Evolutionary conservation across 2,797 vertebrate species (phyloP).

Genomic region (Arrhamphus sclerolepis): DNA sequence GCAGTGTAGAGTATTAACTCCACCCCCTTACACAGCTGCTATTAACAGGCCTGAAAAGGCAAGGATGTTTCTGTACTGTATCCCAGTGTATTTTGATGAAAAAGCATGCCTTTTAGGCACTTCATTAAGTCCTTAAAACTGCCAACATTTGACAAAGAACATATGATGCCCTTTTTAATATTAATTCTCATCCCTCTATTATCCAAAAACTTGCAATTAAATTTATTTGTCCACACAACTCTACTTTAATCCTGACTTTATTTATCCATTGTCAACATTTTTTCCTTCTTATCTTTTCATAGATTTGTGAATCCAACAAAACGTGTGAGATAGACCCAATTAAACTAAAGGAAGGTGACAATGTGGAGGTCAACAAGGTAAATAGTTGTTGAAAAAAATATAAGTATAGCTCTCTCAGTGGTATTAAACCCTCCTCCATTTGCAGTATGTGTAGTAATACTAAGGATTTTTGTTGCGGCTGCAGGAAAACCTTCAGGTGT

Average conservation of each 20-base stretch:
- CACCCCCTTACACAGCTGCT: too few relatives aligned
- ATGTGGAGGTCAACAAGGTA: constrained; percentile 95
- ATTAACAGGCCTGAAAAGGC: too few relatives aligned
- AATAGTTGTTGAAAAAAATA: constrained; percentile 9
- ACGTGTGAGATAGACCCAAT: constrained; percentile 97
- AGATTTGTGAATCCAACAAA: constrained; percentile 97
- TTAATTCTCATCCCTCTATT: too few relatives aligned
- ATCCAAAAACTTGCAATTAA: too few relatives aligned
- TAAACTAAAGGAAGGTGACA: constrained; percentile 95
- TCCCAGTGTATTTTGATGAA: too few relatives aligned
- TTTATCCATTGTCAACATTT: neutral
- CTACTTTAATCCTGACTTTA: neutral
- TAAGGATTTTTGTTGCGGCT: constrained; percentile 28
- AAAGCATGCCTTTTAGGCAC: too few relatives aligned
- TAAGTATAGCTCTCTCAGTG: neutral
- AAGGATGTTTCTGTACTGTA: too few relatives aligned
- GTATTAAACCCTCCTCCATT: neutral
- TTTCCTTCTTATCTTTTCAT: constrained; percentile 32
- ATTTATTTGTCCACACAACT: too few relatives aligned
- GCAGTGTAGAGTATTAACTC: too few relatives aligned
- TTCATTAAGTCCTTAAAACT: too few relatives aligned
- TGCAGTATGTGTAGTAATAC: neutral
- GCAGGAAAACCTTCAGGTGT: constrained; percentile 96
- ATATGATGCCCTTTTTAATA: too few relatives aligned
- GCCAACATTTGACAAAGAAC: too few relatives aligned